Evolutionary conservation across 2,888 invertebrate genomes (phyloP).

Genomic region (Poecilobothrus nobilitatus): DNA sequence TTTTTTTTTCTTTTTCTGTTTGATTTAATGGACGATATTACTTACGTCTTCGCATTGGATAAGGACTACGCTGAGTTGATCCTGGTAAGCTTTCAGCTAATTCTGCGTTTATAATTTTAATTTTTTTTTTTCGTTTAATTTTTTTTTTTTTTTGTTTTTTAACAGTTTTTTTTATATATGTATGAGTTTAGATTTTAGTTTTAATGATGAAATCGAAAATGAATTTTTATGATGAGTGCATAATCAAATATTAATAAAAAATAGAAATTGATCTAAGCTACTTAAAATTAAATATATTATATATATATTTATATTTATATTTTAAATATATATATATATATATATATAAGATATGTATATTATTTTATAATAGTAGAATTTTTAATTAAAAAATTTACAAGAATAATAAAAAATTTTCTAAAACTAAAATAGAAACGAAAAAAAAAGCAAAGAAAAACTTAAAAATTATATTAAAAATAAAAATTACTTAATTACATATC

Average conservation of each 20-base stretch:
- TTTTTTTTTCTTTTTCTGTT: not conserved
- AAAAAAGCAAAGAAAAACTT: too few species aligned
- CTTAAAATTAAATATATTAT: not conserved
- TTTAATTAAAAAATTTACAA: too few species aligned
- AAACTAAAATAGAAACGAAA: too few species aligned
- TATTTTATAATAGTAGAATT: too few species aligned
- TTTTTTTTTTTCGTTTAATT: slow-evolving; percentile 24
- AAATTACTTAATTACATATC: too few species aligned
- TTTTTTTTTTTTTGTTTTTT: slow-evolving; percentile 19
- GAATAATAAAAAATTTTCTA: too few species aligned
- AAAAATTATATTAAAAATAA: too few species aligned
- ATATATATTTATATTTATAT: too few species aligned
- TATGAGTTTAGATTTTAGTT: slow-evolving; percentile 14
- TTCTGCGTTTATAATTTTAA: slow-evolving; percentile 49
- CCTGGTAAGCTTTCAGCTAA: slow-evolving; percentile 79
- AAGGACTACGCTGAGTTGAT: slow-evolving; percentile 77
- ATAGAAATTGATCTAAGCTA: not conserved
- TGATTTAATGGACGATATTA: slow-evolving; percentile 33
- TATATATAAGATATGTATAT: too few species aligned
- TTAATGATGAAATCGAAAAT: slow-evolving; percentile 17
- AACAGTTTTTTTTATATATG: slow-evolving; percentile 18
- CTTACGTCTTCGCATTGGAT: slow-evolving; percentile 78
- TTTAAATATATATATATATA: not conserved
- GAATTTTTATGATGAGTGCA: slow-evolving; percentile 19
- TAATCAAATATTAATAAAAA: not conserved